Conservation (phyloP, 1,140 invertebrate species). For the Drosophila seguyi region DNA sequence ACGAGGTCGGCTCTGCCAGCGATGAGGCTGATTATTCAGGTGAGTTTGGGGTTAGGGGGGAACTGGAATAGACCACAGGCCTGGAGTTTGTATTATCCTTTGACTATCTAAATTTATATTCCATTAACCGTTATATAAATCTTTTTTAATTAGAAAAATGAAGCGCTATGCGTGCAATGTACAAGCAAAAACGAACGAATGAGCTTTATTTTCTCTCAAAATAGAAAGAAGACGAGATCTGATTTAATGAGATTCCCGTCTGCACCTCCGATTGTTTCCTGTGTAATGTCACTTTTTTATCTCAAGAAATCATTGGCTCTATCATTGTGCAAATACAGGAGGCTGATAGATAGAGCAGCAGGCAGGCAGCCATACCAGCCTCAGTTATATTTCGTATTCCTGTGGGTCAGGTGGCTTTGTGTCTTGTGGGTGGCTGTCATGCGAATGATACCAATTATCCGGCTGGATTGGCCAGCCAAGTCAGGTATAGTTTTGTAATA, state of each 20-base stretch:
- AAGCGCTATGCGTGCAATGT: not conserved
- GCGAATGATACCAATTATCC: constrained; percentile 84
- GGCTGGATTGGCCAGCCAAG: constrained; percentile 57
- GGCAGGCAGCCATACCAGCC: constrained; percentile 21
- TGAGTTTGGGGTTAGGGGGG: constrained; percentile 81
- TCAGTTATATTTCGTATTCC: constrained; percentile 30
- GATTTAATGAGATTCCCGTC: not conserved
- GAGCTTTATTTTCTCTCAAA: too few relatives aligned
- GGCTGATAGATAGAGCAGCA: constrained; percentile 62
- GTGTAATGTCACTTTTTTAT: constrained; percentile 52
- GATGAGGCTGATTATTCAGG: constrained; percentile 86
- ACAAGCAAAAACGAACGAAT: not conserved
- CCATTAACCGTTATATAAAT: not conserved
- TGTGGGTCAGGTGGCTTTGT: constrained; percentile 18
- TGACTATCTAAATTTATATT: not conserved
- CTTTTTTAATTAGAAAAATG: not conserved
- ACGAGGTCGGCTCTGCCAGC: constrained; percentile 88
- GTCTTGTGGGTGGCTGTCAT: constrained; percentile 53
- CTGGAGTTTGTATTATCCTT: not conserved
- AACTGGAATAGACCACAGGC: not conserved
- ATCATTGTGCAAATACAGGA: constrained; percentile 67
- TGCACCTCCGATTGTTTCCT: not conserved
- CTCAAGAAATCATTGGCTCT: constrained; percentile 39
- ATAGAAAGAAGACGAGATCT: not conserved
- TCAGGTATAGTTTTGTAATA: constrained; percentile 45